Conservation (phyloP, 2,797 vertebrate species). For the Bryconaethiops microstoma region DNA sequence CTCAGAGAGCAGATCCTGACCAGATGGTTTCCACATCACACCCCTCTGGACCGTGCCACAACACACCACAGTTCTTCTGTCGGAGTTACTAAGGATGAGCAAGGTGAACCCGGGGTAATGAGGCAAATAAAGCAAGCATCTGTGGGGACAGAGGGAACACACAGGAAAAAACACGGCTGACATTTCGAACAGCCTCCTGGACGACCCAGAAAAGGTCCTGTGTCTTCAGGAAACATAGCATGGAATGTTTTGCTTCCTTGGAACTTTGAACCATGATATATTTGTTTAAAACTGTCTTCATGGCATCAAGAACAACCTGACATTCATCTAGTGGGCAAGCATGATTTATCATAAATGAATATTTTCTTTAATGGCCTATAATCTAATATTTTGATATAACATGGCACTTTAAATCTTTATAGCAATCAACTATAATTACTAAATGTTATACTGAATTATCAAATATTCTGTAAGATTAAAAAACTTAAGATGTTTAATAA, state of each 20-base stretch:
- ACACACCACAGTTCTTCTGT: conserved; percentile 17
- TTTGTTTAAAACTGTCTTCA: not conserved
- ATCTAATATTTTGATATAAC: not conserved
- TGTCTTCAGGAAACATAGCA: not conserved
- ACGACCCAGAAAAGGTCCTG: not conserved
- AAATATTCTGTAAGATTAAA: too few relatives aligned
- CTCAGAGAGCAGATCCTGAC: conserved; percentile 39
- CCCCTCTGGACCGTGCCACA: conserved; percentile 30
- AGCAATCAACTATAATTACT: too few relatives aligned
- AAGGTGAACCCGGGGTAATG: conserved; percentile 25
- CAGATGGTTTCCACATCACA: conserved; percentile 60
- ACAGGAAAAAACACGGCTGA: conserved; percentile 13
- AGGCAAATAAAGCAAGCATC: conserved; percentile 14
- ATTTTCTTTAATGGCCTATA: not conserved
- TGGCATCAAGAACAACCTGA: not conserved
- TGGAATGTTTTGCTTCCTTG: not conserved
- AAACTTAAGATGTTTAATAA: too few relatives aligned
- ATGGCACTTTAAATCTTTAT: too few relatives aligned
- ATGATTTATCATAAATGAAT: too few relatives aligned
- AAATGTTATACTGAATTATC: too few relatives aligned
- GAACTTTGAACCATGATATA: not conserved
- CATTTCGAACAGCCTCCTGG: not conserved
- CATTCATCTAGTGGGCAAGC: not conserved
- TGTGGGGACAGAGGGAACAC: conserved; percentile 18
- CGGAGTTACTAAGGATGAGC: conserved; percentile 34